Base-by-base conservation (phyloP, 2,888 invertebrate species). In the Cryptus viduatorius region DNA sequence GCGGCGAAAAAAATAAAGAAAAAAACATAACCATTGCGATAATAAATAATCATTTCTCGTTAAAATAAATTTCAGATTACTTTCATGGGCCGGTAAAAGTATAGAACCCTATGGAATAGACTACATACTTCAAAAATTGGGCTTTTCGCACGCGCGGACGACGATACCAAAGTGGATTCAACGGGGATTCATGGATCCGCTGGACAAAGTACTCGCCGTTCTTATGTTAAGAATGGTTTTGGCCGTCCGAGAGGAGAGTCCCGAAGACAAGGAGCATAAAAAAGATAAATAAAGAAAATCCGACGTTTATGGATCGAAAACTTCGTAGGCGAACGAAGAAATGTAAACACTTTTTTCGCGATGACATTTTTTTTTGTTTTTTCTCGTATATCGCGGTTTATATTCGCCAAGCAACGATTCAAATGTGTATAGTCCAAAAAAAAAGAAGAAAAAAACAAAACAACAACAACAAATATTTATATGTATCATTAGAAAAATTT, bases 141-240 rank as follows among this genome's bases (percentile, higher is more conserved):
- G 99, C 65, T 99, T 99, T 94, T 97, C 98, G 83, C 99, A 99
- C 94, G 99, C 99, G 12, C 96, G 99, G 87, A 98, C 98, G 88
- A 99, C 99, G 79, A 99, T 99, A 92, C 99, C 99, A 81, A 99
- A 99, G 94, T 99, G 99, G 98, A 96, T 99, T 95, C 99, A 99
- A 94, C 95, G 99, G 78, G 99, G 99, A 14, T 97, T 99, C 90
- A 98, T 99, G 96, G 99, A 99, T 95, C 99, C 99, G 0, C 94
- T 99, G 77, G 99, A 99, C 94, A 98, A 98, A 93, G 95, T 99
- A 82, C 95, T 98, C 83, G 97, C 98, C 12, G 95, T 98, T 14
- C 95, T 97, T 88, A 96, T 97, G 93, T 94, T 96, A 87, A 95
- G 96, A 87, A 96, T 98, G 93, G 95, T 97, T 12, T 89, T 93